phyloP scores from a whole-genome alignment of 2,113 vertebrate genomes.

The Anthoscopus minutus region DNA sequence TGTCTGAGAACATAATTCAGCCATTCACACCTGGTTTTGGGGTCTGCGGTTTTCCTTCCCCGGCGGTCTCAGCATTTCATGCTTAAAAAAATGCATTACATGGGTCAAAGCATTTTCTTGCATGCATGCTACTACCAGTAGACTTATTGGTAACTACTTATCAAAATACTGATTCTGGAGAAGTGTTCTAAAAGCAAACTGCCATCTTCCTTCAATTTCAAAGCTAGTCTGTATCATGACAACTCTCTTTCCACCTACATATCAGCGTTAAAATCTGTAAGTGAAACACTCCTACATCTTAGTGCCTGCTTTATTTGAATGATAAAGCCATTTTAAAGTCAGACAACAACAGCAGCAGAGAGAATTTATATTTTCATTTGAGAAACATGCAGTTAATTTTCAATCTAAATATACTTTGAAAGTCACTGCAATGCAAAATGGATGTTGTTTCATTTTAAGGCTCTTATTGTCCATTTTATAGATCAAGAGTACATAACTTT shows the following conservation, averaged over 20 bases:
- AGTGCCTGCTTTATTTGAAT: background rate
- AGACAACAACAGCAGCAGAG: background rate
- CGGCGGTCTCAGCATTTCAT: background rate
- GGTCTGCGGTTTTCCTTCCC: fast-evolving
- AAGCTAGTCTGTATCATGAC: background rate
- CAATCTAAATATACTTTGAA: background rate
- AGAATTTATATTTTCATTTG: background rate
- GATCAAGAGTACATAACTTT: background rate
- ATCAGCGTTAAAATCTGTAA: background rate
- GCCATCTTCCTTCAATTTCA: background rate
- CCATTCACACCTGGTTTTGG: background rate
- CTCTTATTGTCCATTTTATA: background rate
- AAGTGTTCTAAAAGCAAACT: background rate
- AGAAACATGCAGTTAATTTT: background rate
- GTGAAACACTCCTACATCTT: background rate
- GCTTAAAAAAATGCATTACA: background rate
- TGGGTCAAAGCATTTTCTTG: background rate
- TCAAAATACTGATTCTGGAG: background rate
- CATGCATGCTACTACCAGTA: background rate
- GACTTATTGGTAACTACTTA: background rate
- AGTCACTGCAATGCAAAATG: background rate
- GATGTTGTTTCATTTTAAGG: background rate
- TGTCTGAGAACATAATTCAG: background rate
- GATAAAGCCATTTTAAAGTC: background rate
- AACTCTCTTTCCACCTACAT: background rate